Percentiles rank a stretch among this genome's conserved stretches.
Evolutionary conservation across 2,888 invertebrate species (phyloP).

Genomic region (Abscondita cerata): DNA sequence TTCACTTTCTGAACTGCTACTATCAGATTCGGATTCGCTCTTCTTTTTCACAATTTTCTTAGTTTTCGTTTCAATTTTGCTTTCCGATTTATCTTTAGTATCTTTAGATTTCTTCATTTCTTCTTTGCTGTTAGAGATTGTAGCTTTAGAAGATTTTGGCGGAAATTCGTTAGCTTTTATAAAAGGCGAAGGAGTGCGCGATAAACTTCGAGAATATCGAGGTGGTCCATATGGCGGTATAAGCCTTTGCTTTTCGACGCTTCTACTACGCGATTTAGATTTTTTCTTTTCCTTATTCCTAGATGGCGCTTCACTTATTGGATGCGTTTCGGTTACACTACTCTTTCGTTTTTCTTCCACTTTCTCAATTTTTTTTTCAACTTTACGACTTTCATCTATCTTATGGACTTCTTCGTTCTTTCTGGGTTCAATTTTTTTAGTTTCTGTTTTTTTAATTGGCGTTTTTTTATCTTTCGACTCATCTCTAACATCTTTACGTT

Average conservation of each 20-base stretch:
- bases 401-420: conserved; percentile 60
- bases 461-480: conserved; percentile 50
- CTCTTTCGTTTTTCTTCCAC: conserved; percentile 40
- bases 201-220: conserved; percentile 76
- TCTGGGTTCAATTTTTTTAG: conserved; percentile 48
- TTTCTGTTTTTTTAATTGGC: conserved; percentile 49
- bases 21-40: conserved; percentile 56
- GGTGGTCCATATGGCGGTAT: conserved; percentile 57
- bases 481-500: conserved; percentile 42
- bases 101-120: conserved; percentile 53
- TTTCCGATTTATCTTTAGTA: conserved; percentile 48
- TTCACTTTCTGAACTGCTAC: conserved; percentile 56
- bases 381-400: conserved; percentile 50
- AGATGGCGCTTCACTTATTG: conserved; percentile 36
- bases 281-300: conserved; percentile 49
- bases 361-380: conserved; percentile 43
- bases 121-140: conserved; percentile 51
- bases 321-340: conserved; percentile 44
- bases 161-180: conserved; percentile 72
- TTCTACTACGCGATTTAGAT: conserved; percentile 54
- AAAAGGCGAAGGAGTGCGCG: conserved; percentile 87
- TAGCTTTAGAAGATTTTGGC: conserved; percentile 57
- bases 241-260: conserved; percentile 50
- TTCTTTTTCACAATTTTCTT: conserved; percentile 56
- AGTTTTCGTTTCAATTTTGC: conserved; percentile 40